A percentile compares a stretch with the other conserved stretches of the same genome.
phyloP scores from a whole-genome alignment of 2,888 invertebrate genomes.

The Cabera pusaria region DNA sequence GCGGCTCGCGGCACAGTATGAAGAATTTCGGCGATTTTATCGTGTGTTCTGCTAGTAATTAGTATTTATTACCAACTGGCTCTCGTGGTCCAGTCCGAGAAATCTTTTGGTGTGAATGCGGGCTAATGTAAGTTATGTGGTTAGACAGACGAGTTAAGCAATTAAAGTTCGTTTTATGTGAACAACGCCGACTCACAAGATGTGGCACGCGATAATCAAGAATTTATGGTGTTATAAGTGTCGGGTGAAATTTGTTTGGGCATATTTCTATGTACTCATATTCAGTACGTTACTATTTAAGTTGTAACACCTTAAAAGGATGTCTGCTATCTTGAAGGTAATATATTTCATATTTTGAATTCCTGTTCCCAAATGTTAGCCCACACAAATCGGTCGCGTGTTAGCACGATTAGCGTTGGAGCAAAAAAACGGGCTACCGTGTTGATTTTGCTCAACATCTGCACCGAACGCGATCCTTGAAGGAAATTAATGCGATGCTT shows the following conservation, averaged over 20 bases:
- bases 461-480: constrained; percentile 61
- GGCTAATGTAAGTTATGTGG: constrained; percentile 69
- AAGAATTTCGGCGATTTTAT: constrained; percentile 75
- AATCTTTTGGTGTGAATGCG: constrained; percentile 66
- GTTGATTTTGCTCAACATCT: constrained; percentile 71
- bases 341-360: constrained; percentile 30
- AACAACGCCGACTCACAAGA: constrained; percentile 59
- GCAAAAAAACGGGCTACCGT: constrained; percentile 58
- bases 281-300: constrained; percentile 15
- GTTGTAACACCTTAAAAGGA: constrained; percentile 13
- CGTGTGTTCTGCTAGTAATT: constrained; percentile 80
- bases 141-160: constrained; percentile 70
- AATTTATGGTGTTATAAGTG: constrained; percentile 65
- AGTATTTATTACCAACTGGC: constrained; percentile 76
- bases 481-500: constrained; percentile 68
- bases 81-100: constrained; percentile 40
- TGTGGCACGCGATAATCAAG: constrained; percentile 62
- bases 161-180: constrained; percentile 72
- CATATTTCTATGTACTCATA: constrained; percentile 24
- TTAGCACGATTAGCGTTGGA: constrained; percentile 42
- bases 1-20: constrained; percentile 50
- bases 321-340: constrained; percentile 19
- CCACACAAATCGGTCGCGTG: constrained; percentile 70
- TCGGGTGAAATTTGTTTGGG: constrained; percentile 43
- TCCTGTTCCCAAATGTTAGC: constrained; percentile 32